Evolutionary conservation across 2,888 invertebrate genomes (phyloP), one percentile per base, ranked within the genome.

Genomic region (Aphrophora alni): DNA sequence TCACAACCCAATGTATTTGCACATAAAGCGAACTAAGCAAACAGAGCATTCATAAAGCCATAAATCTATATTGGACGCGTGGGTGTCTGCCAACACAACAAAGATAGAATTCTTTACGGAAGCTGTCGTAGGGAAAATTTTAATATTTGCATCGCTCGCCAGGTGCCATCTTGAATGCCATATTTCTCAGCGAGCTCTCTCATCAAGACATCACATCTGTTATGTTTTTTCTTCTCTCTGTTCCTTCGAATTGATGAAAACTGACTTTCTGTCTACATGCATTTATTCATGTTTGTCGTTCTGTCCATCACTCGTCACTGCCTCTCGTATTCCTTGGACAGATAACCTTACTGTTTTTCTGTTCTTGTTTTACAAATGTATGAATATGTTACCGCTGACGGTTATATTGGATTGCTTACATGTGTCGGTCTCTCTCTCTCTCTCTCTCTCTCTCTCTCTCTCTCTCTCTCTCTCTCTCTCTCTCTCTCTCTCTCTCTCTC

Each of bases 171-270:
- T 59, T 59, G 59, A 59, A 59, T 10, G 59, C 21, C 59, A 59
- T 59, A 59, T 59, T 59, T 59, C 59, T 59, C 59, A n/a, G 59
- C n/a, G 59, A 1, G 21, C 12, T 59, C 59, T 59, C 59, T 59
- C 59, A 59, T 59, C 59, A 59, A 59, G 59, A 59, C 59, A 59
- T 59, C 59, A 59, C 59, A 59, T 59, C 59, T 59, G 59, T 59
- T 59, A 10, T 44, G 44, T 44, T 44, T 44, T 59, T 59, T 59
- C 59, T 59, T 7, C 21, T 21, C 21, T 33, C 33, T 33, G 5
- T 33, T 33, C 33, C 8, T 8, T 33, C 33, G 33, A 33, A 33
- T 33, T 33, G 33, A 33, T 33, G 33, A 33, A 33, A 33, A 14
- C 21, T 59, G 59, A 59, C 59, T 59, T 59, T 59, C 59, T 59